Conservation (phyloP, 2,888 invertebrate genomes). For the Saturnia pavonia region DNA sequence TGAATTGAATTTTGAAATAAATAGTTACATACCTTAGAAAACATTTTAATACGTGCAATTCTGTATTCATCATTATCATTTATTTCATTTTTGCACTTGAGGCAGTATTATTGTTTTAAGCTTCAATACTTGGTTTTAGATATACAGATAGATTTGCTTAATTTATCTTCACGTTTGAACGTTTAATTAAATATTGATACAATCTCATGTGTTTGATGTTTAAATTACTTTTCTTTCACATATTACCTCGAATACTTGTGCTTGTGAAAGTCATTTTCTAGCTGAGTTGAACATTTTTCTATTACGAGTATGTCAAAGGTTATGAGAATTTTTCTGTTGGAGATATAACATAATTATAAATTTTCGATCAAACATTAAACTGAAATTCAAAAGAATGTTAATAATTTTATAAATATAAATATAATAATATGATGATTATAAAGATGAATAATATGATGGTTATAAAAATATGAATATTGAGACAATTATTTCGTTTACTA, state of each 20-base stretch:
- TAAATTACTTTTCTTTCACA: neutral
- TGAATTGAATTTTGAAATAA: too few species aligned
- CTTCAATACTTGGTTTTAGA: neutral
- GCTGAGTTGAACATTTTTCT: neutral
- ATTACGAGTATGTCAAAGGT: neutral
- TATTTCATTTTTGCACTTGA: neutral
- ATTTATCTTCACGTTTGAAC: neutral
- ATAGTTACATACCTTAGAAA: constrained; percentile 15
- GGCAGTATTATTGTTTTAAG: neutral
- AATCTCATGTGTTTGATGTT: neutral
- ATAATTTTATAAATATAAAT: too few species aligned
- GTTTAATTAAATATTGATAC: neutral
- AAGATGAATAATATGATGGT: too few species aligned
- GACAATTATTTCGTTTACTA: too few species aligned
- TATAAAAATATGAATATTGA: too few species aligned
- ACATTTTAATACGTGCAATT: constrained; percentile 6
- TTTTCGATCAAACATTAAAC: too few species aligned
- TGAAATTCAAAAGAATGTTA: too few species aligned
- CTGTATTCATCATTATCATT: constrained; percentile 6
- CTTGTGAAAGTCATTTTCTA: neutral
- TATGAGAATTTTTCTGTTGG: neutral
- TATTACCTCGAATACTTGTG: neutral
- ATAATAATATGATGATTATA: too few species aligned
- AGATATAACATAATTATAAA: neutral
- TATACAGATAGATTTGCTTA: neutral